A percentile compares a stretch with the other conserved stretches of the same genome.
phyloP scores from a whole-genome alignment of 2,888 invertebrate genomes.

The Galerucella pusilla region DNA sequence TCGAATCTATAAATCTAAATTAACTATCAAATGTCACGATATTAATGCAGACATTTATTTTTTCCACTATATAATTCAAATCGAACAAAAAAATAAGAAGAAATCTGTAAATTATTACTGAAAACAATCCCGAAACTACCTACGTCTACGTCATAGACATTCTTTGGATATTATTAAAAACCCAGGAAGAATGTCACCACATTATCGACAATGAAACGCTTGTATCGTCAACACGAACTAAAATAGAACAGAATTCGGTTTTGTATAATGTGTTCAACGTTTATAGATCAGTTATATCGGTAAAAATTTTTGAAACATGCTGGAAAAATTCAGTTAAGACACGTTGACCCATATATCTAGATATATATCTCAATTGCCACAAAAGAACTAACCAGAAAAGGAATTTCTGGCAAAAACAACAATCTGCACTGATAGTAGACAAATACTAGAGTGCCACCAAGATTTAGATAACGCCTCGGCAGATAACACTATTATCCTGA shows the following conservation, averaged over 20 bases:
- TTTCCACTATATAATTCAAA: constrained; percentile 10
- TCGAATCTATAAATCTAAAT: constrained; percentile 11
- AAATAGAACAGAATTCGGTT: constrained; percentile 17
- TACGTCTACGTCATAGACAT: constrained; percentile 29
- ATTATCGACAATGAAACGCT: constrained; percentile 24
- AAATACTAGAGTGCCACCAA: no score
- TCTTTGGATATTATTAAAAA: constrained; percentile 25
- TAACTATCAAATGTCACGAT: constrained; percentile 2
- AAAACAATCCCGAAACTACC: constrained; percentile 21
- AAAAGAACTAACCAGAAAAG: no score
- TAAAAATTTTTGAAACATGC: no score
- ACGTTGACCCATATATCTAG: no score
- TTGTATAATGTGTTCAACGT: background rate
- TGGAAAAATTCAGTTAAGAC: no score
- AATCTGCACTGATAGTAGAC: no score
- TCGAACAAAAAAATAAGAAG: constrained; percentile 14
- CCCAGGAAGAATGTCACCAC: constrained; percentile 27
- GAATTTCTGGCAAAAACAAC: no score
- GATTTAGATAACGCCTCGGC: no score
- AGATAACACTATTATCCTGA: no score
- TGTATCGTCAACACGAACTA: constrained; percentile 14
- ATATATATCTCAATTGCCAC: no score
- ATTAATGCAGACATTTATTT: constrained; percentile 14
- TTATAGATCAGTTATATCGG: background rate
- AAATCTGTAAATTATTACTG: constrained; percentile 13